These are phyloP conservation scores for Melieria picta DNA, from an alignment of 2,888 invertebrate genomes.

Conservation along the genomic window DNA sequence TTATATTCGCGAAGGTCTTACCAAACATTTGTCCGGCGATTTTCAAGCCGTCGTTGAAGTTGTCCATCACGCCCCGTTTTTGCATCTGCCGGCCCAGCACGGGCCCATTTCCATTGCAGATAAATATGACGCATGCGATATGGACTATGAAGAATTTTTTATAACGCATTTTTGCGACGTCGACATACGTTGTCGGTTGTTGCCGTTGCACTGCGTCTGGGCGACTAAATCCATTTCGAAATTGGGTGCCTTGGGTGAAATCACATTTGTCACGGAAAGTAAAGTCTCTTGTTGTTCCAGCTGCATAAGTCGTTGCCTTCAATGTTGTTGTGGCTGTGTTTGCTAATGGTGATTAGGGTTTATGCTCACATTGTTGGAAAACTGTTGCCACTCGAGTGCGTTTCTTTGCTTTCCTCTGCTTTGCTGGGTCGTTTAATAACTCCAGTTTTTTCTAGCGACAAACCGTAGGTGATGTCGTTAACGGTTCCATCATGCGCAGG, in stretches of 20 bases:
- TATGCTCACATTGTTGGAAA: slow-evolving; percentile 10
- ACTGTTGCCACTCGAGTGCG: slow-evolving; percentile 58
- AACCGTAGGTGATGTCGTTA: background rate
- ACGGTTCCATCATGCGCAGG: background rate
- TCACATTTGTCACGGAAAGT: slow-evolving; percentile 22
- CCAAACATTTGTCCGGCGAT: slow-evolving; percentile 64
- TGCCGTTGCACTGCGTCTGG: background rate
- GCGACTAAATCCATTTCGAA: no score
- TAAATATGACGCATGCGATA: slow-evolving; percentile 15
- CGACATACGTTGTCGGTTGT: background rate
- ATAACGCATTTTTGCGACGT: slow-evolving; percentile 14
- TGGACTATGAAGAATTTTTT: slow-evolving; percentile 14
- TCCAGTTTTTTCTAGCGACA: background rate
- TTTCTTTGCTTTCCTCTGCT: slow-evolving; percentile 43
- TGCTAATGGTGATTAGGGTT: background rate
- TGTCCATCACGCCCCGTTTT: slow-evolving; percentile 60
- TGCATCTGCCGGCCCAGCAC: slow-evolving; percentile 40
- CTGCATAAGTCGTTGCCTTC: slow-evolving; percentile 14
- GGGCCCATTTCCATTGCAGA: slow-evolving; percentile 26
- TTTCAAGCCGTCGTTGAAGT: slow-evolving; percentile 61
- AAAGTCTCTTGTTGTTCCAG: slow-evolving; percentile 20
- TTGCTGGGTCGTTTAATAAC: slow-evolving; percentile 20
- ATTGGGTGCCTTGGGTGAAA: background rate
- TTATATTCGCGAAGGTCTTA: slow-evolving; percentile 36
- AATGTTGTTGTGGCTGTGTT: slow-evolving; percentile 4